Evolutionary conservation across 2,888 invertebrate genomes (phyloP), one percentile per base, ranked within the genome.

Genomic region (Coelinius sp.): DNA sequence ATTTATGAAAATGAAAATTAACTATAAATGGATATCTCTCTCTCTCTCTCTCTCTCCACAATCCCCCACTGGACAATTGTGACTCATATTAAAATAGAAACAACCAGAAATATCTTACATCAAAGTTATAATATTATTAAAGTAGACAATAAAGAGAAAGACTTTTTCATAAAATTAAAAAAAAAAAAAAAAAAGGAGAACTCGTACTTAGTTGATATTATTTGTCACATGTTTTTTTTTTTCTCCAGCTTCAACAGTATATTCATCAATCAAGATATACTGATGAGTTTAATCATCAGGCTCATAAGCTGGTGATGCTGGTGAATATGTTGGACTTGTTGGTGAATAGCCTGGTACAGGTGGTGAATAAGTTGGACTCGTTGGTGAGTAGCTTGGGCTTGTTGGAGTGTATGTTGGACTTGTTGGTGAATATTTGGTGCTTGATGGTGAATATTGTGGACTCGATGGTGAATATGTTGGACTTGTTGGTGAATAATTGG

Each of bases 361-460:
- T 10, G 91, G 92, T n/a, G 94, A 94, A 79, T 93, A 94, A 63
- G 94, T 90, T 73, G 96, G 95, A 52, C 93, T 92, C 0, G 93
- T 93, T 0, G 94, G 95, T 0, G 94, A 93, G 82, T 95, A 95
- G 53, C 91, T 93, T 0, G 94, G 94, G 77, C 93, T 94, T 5
- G 93, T 92, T 8, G 94, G 95, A 0, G 94, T 93, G 85, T 94
- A 96, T 31, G 92, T 92, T 0, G 94, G 94, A 67, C 93, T 94
- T 0, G 94, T 93, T 1, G 96, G 96, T 1, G 94, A 93, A 87
- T 97, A 97, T 79, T 93, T 94, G 0, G 96, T 97, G 75, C 94
- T 94, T 0, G 95, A 94, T 0, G 97, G 97, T 0, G 95, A 94
- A 86, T 96, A 96, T 68, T 93, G 93, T 0, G 96, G 96, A 79